These are phyloP conservation scores for Pollachius pollachius DNA, from an alignment of 2,113 vertebrate species.

Conservation along the genomic window DNA sequence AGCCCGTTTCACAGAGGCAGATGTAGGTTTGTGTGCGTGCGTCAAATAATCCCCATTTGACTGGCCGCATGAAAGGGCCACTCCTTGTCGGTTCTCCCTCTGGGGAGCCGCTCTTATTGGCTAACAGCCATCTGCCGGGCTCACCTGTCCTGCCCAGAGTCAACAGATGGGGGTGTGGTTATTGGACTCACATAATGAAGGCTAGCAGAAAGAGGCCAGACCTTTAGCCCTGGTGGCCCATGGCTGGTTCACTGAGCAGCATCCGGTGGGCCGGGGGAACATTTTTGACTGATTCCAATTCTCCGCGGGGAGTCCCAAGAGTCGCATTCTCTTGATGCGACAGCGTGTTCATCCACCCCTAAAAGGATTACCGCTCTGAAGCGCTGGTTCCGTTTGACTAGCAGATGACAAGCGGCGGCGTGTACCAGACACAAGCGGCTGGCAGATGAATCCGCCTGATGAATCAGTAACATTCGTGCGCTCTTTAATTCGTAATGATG, in stretches of 20 bases:
- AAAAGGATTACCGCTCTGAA: too few relatives aligned
- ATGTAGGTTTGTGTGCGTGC: slow-evolving; percentile 38
- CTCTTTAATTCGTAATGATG: slow-evolving; percentile 34
- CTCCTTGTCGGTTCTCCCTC: slow-evolving; percentile 46
- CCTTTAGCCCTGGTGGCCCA: neutral
- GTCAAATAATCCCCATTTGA: slow-evolving; percentile 66
- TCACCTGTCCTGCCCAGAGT: slow-evolving; percentile 45
- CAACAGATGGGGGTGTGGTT: slow-evolving; percentile 51
- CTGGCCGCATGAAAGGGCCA: slow-evolving; percentile 64
- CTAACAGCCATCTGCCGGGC: neutral
- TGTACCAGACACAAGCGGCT: slow-evolving; percentile 28
- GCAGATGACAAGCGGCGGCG: slow-evolving; percentile 16
- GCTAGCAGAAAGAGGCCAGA: slow-evolving; percentile 28
- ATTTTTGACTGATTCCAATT: too few relatives aligned
- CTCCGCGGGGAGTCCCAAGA: too few relatives aligned
- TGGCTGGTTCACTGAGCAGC: too few relatives aligned
- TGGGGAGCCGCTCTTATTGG: slow-evolving; percentile 56
- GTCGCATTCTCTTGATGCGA: too few relatives aligned
- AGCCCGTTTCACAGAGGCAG: slow-evolving; percentile 54
- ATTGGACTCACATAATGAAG: slow-evolving; percentile 25
- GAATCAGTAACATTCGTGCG: slow-evolving; percentile 40
- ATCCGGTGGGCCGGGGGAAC: too few relatives aligned
- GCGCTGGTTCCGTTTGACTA: neutral
- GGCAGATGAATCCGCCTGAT: slow-evolving; percentile 45
- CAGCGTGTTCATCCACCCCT: too few relatives aligned